Conservation (phyloP, 2,888 invertebrate species). For the Meta bourneti region DNA sequence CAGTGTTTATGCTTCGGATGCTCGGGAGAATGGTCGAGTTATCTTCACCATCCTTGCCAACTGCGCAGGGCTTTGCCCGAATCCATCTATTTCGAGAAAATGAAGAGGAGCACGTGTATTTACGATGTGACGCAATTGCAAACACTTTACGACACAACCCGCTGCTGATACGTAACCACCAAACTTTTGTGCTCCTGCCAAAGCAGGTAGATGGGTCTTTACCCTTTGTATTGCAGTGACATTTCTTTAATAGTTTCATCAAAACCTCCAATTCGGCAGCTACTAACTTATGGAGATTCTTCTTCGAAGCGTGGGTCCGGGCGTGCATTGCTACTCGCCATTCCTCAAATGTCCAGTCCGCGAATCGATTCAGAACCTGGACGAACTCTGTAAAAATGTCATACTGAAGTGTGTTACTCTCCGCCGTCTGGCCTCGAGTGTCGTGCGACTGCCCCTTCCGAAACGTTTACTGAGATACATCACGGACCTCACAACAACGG, state of each 20-base stretch:
- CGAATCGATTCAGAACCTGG: slow-evolving; percentile 71
- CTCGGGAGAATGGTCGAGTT: slow-evolving; percentile 26
- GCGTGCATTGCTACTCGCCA: slow-evolving; percentile 77
- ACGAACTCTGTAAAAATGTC: slow-evolving; percentile 79
- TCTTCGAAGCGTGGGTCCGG: slow-evolving; percentile 70
- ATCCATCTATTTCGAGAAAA: slow-evolving; percentile 66
- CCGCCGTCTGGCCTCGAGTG: slow-evolving; percentile 78
- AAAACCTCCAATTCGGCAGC: background rate
- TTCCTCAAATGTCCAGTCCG: slow-evolving; percentile 44
- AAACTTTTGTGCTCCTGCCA: slow-evolving; percentile 46
- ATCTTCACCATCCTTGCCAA: slow-evolving; percentile 59
- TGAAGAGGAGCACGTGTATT: slow-evolving; percentile 66
- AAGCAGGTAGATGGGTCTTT: slow-evolving; percentile 56
- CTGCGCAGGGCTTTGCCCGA: slow-evolving; percentile 66
- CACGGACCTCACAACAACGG: slow-evolving; percentile 79
- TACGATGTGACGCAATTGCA: slow-evolving; percentile 55
- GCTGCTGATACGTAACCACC: slow-evolving; percentile 49
- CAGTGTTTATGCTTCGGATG: slow-evolving; percentile 31
- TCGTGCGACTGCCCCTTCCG: slow-evolving; percentile 79
- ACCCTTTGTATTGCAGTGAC: slow-evolving; percentile 47
- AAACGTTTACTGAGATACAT: slow-evolving; percentile 78
- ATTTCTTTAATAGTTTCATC: slow-evolving; percentile 18
- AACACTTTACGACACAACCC: slow-evolving; percentile 60
- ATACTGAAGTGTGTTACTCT: slow-evolving; percentile 79
- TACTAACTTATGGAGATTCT: slow-evolving; percentile 71